Evolutionary conservation across 2,888 invertebrate species (phyloP), one percentile per base, ranked within the genome.

Genomic region (Timandra comae): DNA sequence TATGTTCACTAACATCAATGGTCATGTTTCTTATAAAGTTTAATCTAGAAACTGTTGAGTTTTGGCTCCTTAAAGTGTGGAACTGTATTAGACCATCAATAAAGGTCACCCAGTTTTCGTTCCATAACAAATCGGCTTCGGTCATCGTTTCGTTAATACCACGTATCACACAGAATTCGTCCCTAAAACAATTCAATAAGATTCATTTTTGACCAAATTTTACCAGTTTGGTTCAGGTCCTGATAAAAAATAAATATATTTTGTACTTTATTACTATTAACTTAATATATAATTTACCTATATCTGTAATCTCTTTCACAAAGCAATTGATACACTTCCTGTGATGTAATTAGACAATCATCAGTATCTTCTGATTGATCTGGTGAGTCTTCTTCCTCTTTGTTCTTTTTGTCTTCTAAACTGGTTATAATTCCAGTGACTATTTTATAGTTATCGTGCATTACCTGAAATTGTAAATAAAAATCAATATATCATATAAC

Each of bases 31-130:
- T 45, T 12, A 69, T 53, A 11, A 35, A 40, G 0, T 89, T 90
- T 1, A 93, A 93, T 8, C 91, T 71, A 21, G 89, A 76, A 0
- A 93, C 75, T 0, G 88, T 82, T 25, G 90, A 81, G 3, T 88
- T 79, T 10, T 88, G 80, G 30, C 88, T 76, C 19, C 88, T 86
- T 10, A 94, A 55, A 7, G 91, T 86, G 28, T 89, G 85, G 37
- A 93, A 88, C 75, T 96, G 96, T 10, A 96, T 73, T 86, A 96
- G 88, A 0, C 91, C 90, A 66, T 96, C 95, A 52, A 96, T 80
- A 54, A 94, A 92, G 2, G 92, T 88, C 1, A 92, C 89, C 94
- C 95, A 96, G 63, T 93, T 92, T 34, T 88, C 88, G n/a, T 84
- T 77, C 93, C 93, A 95, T 24, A 66, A 57, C 0, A 88, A 41